Evolutionary conservation across 2,113 vertebrate species (phyloP).

Genomic region (Ahaetulla prasina): DNA sequence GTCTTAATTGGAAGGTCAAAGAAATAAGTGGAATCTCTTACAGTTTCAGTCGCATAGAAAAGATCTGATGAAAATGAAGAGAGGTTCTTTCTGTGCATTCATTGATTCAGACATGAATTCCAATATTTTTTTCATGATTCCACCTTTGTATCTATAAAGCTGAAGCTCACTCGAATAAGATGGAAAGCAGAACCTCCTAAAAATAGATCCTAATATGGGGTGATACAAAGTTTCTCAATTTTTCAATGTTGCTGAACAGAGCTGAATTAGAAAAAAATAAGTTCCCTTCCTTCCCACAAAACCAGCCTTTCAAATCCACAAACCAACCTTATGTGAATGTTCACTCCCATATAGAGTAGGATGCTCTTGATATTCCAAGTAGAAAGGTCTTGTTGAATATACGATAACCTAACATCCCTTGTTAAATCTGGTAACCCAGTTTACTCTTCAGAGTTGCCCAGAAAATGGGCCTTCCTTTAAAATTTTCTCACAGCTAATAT

Average conservation of each 20-base stretch:
- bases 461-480: background rate
- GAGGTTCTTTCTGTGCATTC: background rate
- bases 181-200: background rate
- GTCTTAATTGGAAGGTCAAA: background rate
- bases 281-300: background rate
- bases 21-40: background rate
- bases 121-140: background rate
- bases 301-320: background rate
- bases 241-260: background rate
- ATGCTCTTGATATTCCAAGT: background rate
- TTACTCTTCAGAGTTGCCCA: background rate
- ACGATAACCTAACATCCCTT: background rate
- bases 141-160: background rate
- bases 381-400: background rate
- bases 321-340: background rate
- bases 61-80: background rate
- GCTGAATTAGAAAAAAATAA: background rate
- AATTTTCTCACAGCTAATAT: background rate
- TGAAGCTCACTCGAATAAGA: background rate
- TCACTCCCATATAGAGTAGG: background rate
- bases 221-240: background rate
- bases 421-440: background rate
- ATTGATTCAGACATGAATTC: background rate
- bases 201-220: background rate
- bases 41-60: background rate